Evolutionary conservation across 2,113 vertebrate species (phyloP), one percentile per base, ranked within the genome.

Genomic region (Rhinolophus sinicus): DNA sequence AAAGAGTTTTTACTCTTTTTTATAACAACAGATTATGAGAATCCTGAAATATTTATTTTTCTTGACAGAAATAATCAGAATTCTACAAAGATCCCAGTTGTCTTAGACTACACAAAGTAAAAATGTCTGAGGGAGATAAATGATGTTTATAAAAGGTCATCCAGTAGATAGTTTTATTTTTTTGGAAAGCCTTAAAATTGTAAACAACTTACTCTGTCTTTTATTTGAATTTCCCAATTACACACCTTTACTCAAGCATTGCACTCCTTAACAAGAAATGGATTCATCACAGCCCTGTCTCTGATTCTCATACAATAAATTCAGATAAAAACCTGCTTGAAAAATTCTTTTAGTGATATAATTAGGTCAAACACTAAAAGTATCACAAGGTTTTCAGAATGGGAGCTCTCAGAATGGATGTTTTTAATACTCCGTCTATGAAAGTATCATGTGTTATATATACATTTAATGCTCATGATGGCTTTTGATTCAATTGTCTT

Each of bases 341-440:
- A 80, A 86, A 85, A 73, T 88, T 92, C 76, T 78, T 91, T 88
- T 19, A 47, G 50, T 47, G 8, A 54, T 54, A 38, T 69, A 85
- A 82, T 96, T 85, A 93, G n/a, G 93, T 86, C 94, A 73, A 88
- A 69, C 35, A 58, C 75, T 77, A 87, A 93, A 97, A 78, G 65
- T 64, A 62, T 12, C 93, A 62, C 40, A 83, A 50, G n/a, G 28
- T 16, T 89, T 89, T 75, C 85, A 22, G 33, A 90, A 91, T 26
- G 47, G 47, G 58, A 58, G 60, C 56, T 67, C 77, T 93, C 22
- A 22, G 70, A 5, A 14, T 3, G 8, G 14, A 28, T 60, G 14
- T 35, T 75, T 64, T 52, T 35, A n/a, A 19, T n/a, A 3, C 13
- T 92, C 12, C 0, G 3, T 47, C 44, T 72, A n/a, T 89, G 26